A percentile compares a stretch with the other conserved stretches of the same genome.
Conservation (phyloP, 2,113 vertebrate genomes). For the Oxyruncus cristatus region DNA sequence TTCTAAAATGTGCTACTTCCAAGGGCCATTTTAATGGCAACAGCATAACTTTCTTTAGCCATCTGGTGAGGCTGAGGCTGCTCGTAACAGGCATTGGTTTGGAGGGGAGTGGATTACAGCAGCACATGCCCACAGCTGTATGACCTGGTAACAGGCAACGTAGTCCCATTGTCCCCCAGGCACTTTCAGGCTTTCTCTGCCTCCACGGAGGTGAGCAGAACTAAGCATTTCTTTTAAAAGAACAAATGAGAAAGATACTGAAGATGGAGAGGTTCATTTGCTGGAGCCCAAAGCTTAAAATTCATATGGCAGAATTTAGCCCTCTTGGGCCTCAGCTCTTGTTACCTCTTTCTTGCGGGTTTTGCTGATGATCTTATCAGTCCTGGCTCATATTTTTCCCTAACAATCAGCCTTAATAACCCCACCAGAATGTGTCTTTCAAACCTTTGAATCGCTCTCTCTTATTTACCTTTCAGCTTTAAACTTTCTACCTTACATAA, state of each 20-base stretch:
- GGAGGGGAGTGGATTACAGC: background rate
- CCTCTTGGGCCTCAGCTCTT: background rate
- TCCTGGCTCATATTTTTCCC: background rate
- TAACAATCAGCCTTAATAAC: background rate
- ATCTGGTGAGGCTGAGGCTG: background rate
- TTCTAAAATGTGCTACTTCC: background rate
- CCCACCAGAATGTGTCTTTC: background rate
- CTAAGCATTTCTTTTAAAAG: background rate
- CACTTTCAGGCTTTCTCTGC: background rate
- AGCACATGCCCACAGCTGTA: background rate
- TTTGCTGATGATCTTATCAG: constrained; percentile 31
- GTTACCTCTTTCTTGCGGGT: background rate
- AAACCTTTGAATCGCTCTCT: background rate
- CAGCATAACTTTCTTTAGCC: background rate
- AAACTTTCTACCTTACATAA: constrained; percentile 19
- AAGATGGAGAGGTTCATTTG: background rate
- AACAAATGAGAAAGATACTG: background rate
- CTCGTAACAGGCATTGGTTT: background rate
- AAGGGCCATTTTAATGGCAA: background rate
- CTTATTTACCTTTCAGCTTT: constrained; percentile 26
- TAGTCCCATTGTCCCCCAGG: background rate
- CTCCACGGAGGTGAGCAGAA: background rate
- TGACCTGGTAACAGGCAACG: background rate
- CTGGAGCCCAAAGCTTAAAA: background rate
- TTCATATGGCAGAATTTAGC: background rate